Conservation (phyloP, 2,888 invertebrate species). For the Hemistola chrysoprasaria region DNA sequence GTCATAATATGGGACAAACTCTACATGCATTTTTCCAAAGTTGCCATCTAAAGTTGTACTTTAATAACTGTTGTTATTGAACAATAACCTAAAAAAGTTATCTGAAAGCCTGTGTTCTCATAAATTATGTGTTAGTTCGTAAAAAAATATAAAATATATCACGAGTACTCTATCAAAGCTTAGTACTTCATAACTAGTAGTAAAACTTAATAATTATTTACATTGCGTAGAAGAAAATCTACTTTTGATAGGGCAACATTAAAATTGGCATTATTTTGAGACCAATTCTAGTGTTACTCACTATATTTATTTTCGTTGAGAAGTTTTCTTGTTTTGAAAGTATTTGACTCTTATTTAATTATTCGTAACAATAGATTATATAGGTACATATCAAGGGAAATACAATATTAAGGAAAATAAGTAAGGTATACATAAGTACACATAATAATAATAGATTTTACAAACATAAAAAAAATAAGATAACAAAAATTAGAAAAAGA, state of each 20-base stretch:
- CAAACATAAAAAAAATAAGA: background rate
- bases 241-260: constrained; percentile 10
- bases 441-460: too few species aligned
- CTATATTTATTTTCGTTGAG: constrained; percentile 11
- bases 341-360: background rate
- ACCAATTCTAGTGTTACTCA: constrained; percentile 13
- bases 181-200: constrained; percentile 18
- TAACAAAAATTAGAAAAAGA: background rate
- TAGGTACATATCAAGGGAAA: too few species aligned
- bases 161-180: constrained; percentile 30
- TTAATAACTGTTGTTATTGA: constrained; percentile 45
- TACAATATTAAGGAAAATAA: too few species aligned
- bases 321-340: constrained; percentile 6
- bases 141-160: constrained; percentile 48
- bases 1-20: too few species aligned
- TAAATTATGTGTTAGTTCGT: constrained; percentile 43
- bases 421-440: too few species aligned
- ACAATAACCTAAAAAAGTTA: constrained; percentile 43
- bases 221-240: constrained; percentile 22
- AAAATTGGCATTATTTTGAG: constrained; percentile 2
- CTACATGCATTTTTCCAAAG: constrained; percentile 27
- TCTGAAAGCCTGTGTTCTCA: constrained; percentile 41
- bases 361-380: too few species aligned
- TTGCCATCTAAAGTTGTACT: constrained; percentile 32
- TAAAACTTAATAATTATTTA: constrained; percentile 29